Evolutionary conservation across 2,797 vertebrate species (phyloP), one percentile per base, ranked within the genome.

Genomic region (Rhinella marina): DNA sequence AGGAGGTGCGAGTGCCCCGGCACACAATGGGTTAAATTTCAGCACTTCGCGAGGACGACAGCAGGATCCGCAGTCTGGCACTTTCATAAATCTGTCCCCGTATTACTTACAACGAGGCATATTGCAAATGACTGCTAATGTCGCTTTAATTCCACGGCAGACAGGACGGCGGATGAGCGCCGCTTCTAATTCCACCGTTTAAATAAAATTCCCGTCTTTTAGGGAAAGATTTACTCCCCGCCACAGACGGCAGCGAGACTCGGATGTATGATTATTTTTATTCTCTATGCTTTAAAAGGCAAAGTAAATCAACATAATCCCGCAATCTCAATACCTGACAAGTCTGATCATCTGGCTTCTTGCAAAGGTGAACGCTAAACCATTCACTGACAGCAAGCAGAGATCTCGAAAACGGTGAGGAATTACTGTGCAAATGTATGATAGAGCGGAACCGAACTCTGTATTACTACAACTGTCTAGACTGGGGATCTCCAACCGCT

Each of bases 121-220:
- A 76, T 82, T 82, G 73, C 85, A 80, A 70, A 86, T 52, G 76
- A 64, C 41, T 61, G 23, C 79, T 81, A 81, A 81, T 81, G 78
- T 86, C 32, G 14, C 12, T 87, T 75, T 82, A 87, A 87, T 87
- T 87, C 79, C 86, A 75, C 56, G 27, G 79, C 79, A 59, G 77
- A 86, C 29, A 17, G 78, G 77, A 81, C 80, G 80, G 25, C 2
- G 77, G 64, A 86, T 80, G n/a, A 84, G 57, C 32, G 83, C 7
- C 70, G 16, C 72, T 32, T 41, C 14, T 84, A 29, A 27, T 84
- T 85, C 54, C 54, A 2, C 68, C 29, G 25, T n/a, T 41, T 73
- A 84, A 75, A 84, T 73, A 84, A 73, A 73, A 73, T 52, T 57
- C n/a, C 66, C 25, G 68, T 57, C 52, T 57, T 52, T 52, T 25